phyloP scores from a whole-genome alignment of 2,888 invertebrate species.

The Ennomos fuscantarius region DNA sequence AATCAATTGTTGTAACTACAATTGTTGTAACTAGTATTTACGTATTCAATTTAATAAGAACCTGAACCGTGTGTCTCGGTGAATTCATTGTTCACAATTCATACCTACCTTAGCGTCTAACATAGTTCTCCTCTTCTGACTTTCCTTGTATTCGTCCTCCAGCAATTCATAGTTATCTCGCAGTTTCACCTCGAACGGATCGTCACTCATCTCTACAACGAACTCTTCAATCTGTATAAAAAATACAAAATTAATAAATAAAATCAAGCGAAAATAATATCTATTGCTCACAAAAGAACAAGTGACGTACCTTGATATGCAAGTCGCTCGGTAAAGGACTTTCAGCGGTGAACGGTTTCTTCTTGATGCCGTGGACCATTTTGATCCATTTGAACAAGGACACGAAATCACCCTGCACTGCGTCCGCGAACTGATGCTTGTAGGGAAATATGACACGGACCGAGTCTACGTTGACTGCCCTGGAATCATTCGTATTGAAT shows the following conservation, averaged over 20 bases:
- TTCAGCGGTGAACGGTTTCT: slow-evolving; percentile 88
- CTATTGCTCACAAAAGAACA: not conserved
- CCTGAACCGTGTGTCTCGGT: not conserved
- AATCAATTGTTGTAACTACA: no score
- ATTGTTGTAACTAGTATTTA: no score
- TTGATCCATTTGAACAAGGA: slow-evolving; percentile 98
- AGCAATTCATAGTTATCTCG: slow-evolving; percentile 97
- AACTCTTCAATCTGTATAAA: slow-evolving; percentile 91
- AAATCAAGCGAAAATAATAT: not conserved
- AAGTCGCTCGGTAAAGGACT: slow-evolving; percentile 94
- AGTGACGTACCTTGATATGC: slow-evolving; percentile 92
- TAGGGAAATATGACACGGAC: slow-evolving; percentile 92
- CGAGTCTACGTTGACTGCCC: slow-evolving; percentile 86
- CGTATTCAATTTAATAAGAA: no score
- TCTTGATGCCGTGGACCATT: slow-evolving; percentile 89
- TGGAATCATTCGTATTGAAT: slow-evolving; percentile 36
- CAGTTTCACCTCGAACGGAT: slow-evolving; percentile 98
- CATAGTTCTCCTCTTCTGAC: slow-evolving; percentile 94
- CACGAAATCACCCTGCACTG: slow-evolving; percentile 95
- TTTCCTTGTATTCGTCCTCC: slow-evolving; percentile 98
- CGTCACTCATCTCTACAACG: slow-evolving; percentile 96
- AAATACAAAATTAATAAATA: not conserved
- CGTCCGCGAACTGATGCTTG: slow-evolving; percentile 94
- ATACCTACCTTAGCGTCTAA: slow-evolving; percentile 91
- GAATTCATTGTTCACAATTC: no score